Percentiles rank a stretch among this genome's conserved stretches.
These are phyloP conservation scores for Caracal caracal DNA, from an alignment of 2,113 vertebrate genomes.

Conservation along the genomic window DNA sequence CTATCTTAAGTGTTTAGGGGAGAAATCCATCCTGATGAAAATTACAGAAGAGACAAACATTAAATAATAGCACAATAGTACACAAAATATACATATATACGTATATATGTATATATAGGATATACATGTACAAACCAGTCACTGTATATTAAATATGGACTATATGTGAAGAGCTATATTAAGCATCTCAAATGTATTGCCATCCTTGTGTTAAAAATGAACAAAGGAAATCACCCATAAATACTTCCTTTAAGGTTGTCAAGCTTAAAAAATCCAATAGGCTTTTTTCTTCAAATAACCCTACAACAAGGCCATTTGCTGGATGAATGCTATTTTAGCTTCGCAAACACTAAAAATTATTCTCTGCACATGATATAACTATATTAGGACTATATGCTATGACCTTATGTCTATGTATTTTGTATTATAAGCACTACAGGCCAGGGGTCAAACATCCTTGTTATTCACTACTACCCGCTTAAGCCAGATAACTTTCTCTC, in stretches of 20 bases:
- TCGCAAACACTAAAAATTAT: slow-evolving; percentile 22
- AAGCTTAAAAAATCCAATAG: not conserved
- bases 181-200: not conserved
- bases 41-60: not conserved
- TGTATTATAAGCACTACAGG: not conserved
- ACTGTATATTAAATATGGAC: not conserved
- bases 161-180: not conserved
- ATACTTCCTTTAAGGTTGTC: slow-evolving; percentile 29
- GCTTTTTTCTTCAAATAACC: not conserved
- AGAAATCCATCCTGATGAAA: not conserved
- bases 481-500: not conserved
- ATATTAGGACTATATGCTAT: not conserved
- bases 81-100: not conserved
- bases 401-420: not conserved
- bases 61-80: not conserved
- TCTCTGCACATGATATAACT: not conserved
- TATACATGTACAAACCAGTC: not conserved
- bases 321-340: not conserved
- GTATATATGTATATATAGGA: not conserved
- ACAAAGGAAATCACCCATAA: not conserved
- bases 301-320: not conserved
- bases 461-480: not conserved
- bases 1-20: not conserved
- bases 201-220: slow-evolving; percentile 25
- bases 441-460: not conserved